Percentiles rank a stretch among this genome's conserved stretches.
Evolutionary conservation across 37 sponge, comb jelly and placozoan species (phyloP).

Genomic region (Diacarnus erythraeanus): DNA sequence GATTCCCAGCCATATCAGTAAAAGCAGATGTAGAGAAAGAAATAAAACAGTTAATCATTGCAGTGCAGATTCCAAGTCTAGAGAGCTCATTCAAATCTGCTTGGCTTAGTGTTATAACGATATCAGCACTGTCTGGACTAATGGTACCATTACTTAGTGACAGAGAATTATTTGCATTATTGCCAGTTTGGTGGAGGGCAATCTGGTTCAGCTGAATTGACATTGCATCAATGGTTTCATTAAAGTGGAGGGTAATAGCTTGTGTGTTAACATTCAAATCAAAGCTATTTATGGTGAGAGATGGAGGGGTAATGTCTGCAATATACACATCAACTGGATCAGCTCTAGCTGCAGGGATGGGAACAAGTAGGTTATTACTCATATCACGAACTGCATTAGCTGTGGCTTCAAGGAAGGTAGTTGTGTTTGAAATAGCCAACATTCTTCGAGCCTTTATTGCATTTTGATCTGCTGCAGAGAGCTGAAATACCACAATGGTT

Average conservation of each 20-base stretch:
- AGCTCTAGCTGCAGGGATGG: conserved; percentile 25
- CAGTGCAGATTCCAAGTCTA: conserved; percentile 59
- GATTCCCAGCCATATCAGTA: conserved; percentile 50
- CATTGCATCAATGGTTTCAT: conserved; percentile 61
- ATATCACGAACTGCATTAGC: conserved; percentile 56
- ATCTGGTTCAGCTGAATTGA: conserved; percentile 25
- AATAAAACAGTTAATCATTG: conserved; percentile 59
- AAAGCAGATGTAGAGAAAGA: conserved; percentile 48
- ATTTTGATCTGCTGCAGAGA: conserved; percentile 74
- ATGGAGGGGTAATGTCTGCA: conserved; percentile 55
- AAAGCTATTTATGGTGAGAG: conserved; percentile 21
- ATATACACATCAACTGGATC: conserved; percentile 27
- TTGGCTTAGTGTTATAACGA: conserved; percentile 29
- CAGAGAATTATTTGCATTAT: conserved; percentile 2
- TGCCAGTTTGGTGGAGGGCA: conserved; percentile 40
- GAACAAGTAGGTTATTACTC: conserved; percentile 48
- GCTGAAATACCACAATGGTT: conserved; percentile 12
- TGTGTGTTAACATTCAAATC: conserved; percentile 54
- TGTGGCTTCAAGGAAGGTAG: conserved; percentile 58
- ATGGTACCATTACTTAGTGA: conserved; percentile 39
- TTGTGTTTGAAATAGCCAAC: conserved; percentile 58
- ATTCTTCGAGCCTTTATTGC: conserved; percentile 56
- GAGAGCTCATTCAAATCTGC: conserved; percentile 54
- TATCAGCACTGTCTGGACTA: conserved; percentile 37
- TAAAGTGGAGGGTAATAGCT: conserved; percentile 53